Conservation (phyloP, 2,888 invertebrate genomes). For the Cabera pusaria region DNA sequence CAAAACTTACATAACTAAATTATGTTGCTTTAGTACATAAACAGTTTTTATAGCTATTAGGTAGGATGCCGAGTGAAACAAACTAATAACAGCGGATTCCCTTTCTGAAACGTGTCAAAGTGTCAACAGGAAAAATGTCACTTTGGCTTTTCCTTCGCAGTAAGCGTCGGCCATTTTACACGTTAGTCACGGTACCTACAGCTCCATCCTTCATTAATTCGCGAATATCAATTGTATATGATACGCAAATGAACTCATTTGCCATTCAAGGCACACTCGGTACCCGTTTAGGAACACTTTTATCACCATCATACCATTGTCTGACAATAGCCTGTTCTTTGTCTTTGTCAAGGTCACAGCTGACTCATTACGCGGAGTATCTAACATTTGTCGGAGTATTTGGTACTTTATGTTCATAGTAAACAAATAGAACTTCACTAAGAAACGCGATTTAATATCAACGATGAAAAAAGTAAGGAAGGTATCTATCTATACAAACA, state of each 20-base stretch:
- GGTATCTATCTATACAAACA: too few relatives aligned
- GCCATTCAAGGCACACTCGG: conserved; percentile 53
- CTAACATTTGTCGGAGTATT: conserved; percentile 8
- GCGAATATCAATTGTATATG: conserved; percentile 44
- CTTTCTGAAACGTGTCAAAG: too few relatives aligned
- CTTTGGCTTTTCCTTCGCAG: neutral
- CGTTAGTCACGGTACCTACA: conserved; percentile 18
- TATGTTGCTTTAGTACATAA: too few relatives aligned
- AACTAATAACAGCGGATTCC: too few relatives aligned
- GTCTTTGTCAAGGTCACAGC: conserved; percentile 70
- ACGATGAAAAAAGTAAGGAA: too few relatives aligned
- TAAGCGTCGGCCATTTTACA: neutral
- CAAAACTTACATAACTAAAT: conserved; percentile 10
- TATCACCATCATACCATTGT: conserved; percentile 60
- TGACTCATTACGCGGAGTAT: conserved; percentile 38
- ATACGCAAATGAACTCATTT: conserved; percentile 40
- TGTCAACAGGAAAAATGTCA: neutral
- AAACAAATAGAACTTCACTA: conserved; percentile 18
- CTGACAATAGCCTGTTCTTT: conserved; percentile 63
- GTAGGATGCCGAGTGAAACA: too few relatives aligned
- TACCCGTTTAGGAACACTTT: conserved; percentile 64
- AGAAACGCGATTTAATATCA: too few relatives aligned
- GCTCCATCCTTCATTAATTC: conserved; percentile 48
- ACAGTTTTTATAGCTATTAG: too few relatives aligned
- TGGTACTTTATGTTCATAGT: conserved; percentile 7